Evolutionary conservation across 2,888 invertebrate genomes (phyloP).

Genomic region (Heteromyza rotundicornis): DNA sequence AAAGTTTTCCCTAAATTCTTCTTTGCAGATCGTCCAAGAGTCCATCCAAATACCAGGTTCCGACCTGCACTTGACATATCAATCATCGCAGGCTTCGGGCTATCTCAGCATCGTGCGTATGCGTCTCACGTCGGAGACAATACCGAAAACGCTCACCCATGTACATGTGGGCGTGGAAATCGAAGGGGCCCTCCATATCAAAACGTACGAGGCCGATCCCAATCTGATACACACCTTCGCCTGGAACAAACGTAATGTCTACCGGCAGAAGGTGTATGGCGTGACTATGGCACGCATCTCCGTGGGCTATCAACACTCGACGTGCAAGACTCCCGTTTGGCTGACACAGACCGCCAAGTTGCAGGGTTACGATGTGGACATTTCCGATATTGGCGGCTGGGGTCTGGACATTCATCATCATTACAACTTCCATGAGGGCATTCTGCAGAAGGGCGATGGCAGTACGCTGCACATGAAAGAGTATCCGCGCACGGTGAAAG

Average conservation of each 20-base stretch:
- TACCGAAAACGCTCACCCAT: conserved; percentile 81
- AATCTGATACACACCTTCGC: conserved; percentile 94
- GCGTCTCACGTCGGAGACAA: conserved; percentile 79
- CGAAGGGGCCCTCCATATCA: conserved; percentile 90
- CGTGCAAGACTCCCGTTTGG: conserved; percentile 89
- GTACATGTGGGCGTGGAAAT: conserved; percentile 93
- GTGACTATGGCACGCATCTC: conserved; percentile 86
- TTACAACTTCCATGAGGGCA: conserved; percentile 98
- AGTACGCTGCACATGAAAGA: conserved; percentile 92
- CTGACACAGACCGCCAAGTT: conserved; percentile 92
- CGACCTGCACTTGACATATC: conserved; percentile 90
- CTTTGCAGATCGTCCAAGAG: conserved; percentile 90
- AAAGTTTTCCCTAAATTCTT: no score
- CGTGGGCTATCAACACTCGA: conserved; percentile 93
- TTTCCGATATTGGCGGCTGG: conserved; percentile 97
- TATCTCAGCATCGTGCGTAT: conserved; percentile 93
- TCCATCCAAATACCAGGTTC: conserved; percentile 94
- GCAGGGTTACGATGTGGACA: conserved; percentile 95
- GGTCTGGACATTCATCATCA: conserved; percentile 97
- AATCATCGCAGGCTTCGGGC: conserved; percentile 92
- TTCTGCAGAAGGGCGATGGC: conserved; percentile 97
- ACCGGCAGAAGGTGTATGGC: conserved; percentile 94
- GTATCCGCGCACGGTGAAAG: conserved; percentile 87
- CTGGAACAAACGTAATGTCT: conserved; percentile 98
- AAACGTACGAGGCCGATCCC: conserved; percentile 95